phyloP scores from a whole-genome alignment of 2,888 invertebrate genomes.

The Ellobium chinense region DNA sequence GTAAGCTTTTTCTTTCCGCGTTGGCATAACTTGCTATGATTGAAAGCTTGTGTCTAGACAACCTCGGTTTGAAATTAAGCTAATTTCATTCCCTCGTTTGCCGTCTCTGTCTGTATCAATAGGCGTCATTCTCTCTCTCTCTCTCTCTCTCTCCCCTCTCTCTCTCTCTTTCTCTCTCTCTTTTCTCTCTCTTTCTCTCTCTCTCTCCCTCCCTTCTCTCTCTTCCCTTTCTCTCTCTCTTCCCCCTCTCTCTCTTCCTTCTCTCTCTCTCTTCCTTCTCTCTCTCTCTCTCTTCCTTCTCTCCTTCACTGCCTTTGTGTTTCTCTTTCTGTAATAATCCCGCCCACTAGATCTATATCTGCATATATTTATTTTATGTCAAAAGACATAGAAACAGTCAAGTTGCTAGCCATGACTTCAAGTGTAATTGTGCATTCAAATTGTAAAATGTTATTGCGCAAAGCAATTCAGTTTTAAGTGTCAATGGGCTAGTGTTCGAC shows the following conservation, averaged over 20 bases:
- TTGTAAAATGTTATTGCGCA: no score
- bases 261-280: slow-evolving; percentile 8
- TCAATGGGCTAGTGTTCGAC: no score
- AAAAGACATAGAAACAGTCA: no score
- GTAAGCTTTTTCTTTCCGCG: no score
- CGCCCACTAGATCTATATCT: no score
- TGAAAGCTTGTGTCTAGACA: no score
- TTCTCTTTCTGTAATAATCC: neutral
- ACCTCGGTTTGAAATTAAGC: no score
- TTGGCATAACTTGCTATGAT: no score
- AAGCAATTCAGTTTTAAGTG: no score
- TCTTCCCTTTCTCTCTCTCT: slow-evolving; percentile 19
- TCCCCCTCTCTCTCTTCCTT: slow-evolving; percentile 19
- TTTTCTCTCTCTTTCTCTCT: slow-evolving; percentile 1
- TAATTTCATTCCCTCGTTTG: neutral
- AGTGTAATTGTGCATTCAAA: no score
- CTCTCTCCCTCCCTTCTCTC: slow-evolving; percentile 13
- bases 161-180: slow-evolving; percentile 23
- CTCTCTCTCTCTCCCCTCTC: slow-evolving; percentile 15
- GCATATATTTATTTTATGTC: no score
- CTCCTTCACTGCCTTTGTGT: neutral
- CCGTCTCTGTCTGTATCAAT: neutral
- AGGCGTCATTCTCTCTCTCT: neutral
- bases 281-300: slow-evolving; percentile 16
- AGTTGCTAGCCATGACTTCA: no score